A percentile compares a stretch with the other conserved stretches of the same genome.
phyloP scores from a whole-genome alignment of 2,113 vertebrate species.

The Macrotis lagotis region DNA sequence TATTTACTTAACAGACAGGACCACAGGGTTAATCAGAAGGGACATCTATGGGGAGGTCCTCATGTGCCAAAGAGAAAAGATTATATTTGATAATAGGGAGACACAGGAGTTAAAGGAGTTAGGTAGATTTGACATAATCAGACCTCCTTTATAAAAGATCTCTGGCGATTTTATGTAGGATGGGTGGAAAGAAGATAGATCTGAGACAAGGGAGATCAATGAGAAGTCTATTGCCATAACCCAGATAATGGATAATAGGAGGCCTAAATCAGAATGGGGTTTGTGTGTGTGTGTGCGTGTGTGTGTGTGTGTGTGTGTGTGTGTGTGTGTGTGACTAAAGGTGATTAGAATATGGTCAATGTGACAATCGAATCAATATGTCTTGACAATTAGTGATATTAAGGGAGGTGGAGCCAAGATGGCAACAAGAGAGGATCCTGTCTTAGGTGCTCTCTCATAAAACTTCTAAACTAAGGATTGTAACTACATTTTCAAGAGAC shows the following conservation, averaged over 20 bases:
- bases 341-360: not conserved
- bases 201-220: not conserved
- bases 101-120: not conserved
- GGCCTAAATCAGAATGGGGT: not conserved
- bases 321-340: not conserved
- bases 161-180: not conserved
- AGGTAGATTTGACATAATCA: not conserved
- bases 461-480: no score
- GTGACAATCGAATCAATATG: not conserved
- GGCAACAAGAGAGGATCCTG: no score
- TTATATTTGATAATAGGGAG: not conserved
- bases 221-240: not conserved
- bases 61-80: not conserved
- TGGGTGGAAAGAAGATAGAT: not conserved
- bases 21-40: not conserved
- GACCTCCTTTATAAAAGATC: not conserved
- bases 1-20: not conserved
- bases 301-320: not conserved
- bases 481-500: no score
- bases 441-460: no score
- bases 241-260: not conserved
- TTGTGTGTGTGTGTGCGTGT: not conserved
- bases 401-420: no score
- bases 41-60: not conserved
- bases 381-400: not conserved